Evolutionary conservation across 2,888 invertebrate species (phyloP).

Genomic region (Drymonia ruficornis): DNA sequence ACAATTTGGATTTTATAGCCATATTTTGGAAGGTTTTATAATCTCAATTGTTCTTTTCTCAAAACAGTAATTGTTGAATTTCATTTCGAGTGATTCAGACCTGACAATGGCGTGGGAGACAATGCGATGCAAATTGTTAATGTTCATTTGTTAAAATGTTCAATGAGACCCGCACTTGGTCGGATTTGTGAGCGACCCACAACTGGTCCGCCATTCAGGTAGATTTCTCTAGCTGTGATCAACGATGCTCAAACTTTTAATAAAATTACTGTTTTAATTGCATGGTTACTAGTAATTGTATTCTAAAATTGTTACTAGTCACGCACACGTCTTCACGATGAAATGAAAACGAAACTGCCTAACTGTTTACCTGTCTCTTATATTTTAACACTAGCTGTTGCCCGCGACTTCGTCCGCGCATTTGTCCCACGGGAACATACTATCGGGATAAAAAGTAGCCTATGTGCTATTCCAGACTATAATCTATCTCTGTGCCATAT

Average conservation of each 20-base stretch:
- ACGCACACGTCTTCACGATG: conserved; percentile 2
- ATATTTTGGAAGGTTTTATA: background rate
- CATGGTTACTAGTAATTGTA: background rate
- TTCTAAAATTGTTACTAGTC: background rate
- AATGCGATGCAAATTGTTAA: conserved; percentile 7
- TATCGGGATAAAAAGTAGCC: too few relatives aligned
- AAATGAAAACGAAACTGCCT: background rate
- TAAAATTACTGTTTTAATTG: background rate
- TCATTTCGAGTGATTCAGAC: background rate
- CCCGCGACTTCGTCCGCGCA: too few relatives aligned
- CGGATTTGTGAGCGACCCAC: conserved; percentile 15
- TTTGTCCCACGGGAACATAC: too few relatives aligned
- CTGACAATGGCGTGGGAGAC: conserved; percentile 2
- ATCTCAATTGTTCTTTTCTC: conserved; percentile 1
- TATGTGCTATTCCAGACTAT: too few relatives aligned
- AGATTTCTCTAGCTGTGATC: conserved; percentile 30
- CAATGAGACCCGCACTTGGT: conserved; percentile 14
- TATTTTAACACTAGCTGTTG: too few relatives aligned
- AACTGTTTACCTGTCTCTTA: background rate
- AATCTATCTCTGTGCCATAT: too few relatives aligned
- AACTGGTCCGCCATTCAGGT: conserved; percentile 34
- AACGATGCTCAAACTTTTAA: conserved; percentile 31
- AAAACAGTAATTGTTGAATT: conserved; percentile 1
- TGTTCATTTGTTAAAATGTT: conserved; percentile 17
- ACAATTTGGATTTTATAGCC: background rate